These are phyloP conservation scores for Perdita meconis DNA, from an alignment of 2,888 invertebrate species.

Conservation along the genomic window DNA sequence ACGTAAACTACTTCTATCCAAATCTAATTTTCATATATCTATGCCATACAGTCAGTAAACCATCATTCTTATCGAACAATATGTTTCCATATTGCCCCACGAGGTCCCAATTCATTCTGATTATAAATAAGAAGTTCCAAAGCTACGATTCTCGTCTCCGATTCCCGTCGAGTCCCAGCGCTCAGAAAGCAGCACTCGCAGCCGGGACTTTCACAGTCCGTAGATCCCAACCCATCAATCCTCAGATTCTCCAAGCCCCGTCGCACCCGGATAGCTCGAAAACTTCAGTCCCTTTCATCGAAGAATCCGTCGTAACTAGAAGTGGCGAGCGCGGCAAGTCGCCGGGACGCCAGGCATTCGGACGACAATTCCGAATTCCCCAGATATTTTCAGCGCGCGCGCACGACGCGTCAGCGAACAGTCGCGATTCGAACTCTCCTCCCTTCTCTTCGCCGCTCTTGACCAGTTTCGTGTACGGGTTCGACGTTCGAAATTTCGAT, in stretches of 20 bases:
- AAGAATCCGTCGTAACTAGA: slow-evolving; percentile 47
- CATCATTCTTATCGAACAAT: too few relatives aligned
- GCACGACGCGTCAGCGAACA: slow-evolving; percentile 22
- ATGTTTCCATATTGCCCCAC: too few relatives aligned
- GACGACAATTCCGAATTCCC: slow-evolving; percentile 58
- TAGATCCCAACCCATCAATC: not conserved
- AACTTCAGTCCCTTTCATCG: slow-evolving; percentile 45
- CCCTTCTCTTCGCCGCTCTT: not conserved
- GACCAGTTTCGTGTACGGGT: not conserved
- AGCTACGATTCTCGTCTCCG: too few relatives aligned
- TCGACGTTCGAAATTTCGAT: slow-evolving; percentile 33
- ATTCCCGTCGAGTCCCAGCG: too few relatives aligned
- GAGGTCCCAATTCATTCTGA: too few relatives aligned
- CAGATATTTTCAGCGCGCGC: slow-evolving; percentile 44
- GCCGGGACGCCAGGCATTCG: slow-evolving; percentile 32
- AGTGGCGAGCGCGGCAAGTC: slow-evolving; percentile 42
- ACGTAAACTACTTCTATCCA: too few relatives aligned
- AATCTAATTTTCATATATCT: too few relatives aligned
- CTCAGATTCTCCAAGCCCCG: slow-evolving; percentile 18
- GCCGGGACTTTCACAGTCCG: too few relatives aligned
- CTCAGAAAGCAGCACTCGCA: too few relatives aligned
- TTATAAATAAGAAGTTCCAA: too few relatives aligned
- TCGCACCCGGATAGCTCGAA: not conserved
- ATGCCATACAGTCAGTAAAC: too few relatives aligned
- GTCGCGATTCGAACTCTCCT: slow-evolving; percentile 23